These are phyloP conservation scores for Sphinx pinastri DNA, from an alignment of 2,888 invertebrate species.

Conservation along the genomic window DNA sequence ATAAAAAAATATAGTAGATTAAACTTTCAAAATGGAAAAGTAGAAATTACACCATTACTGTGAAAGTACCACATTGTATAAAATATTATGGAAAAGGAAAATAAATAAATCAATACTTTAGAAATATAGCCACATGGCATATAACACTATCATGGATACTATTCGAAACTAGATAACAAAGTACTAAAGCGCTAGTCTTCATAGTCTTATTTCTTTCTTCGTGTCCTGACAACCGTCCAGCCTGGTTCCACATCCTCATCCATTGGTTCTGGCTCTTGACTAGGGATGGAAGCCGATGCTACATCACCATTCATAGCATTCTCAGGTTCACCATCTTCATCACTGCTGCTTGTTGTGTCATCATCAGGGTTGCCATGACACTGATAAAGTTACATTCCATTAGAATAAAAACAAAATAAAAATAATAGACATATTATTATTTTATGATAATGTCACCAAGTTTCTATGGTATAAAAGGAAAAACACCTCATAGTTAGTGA, in stretches of 20 bases:
- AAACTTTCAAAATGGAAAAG: too few relatives aligned
- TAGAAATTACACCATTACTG: too few relatives aligned
- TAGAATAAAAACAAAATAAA: neutral
- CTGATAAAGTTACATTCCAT: constrained; percentile 43
- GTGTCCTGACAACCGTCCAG: constrained; percentile 86
- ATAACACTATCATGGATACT: neutral
- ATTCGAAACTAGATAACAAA: constrained; percentile 4
- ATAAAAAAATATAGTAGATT: too few relatives aligned
- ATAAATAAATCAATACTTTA: too few relatives aligned
- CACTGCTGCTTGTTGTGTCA: constrained; percentile 73
- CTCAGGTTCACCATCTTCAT: constrained; percentile 56
- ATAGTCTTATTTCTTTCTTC: constrained; percentile 74
- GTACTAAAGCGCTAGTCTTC: neutral
- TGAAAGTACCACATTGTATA: too few relatives aligned
- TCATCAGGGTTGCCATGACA: constrained; percentile 78
- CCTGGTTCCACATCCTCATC: constrained; percentile 84
- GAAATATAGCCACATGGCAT: too few relatives aligned
- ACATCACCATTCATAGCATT: constrained; percentile 51
- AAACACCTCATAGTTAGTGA: too few relatives aligned
- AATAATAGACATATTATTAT: too few relatives aligned
- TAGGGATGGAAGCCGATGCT: constrained; percentile 51
- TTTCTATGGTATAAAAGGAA: too few relatives aligned
- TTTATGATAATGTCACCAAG: too few relatives aligned
- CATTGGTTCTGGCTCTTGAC: constrained; percentile 62
- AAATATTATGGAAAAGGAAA: too few relatives aligned